These are phyloP conservation scores for Gavia stellata DNA, from an alignment of 2,113 vertebrate genomes.

Conservation along the genomic window DNA sequence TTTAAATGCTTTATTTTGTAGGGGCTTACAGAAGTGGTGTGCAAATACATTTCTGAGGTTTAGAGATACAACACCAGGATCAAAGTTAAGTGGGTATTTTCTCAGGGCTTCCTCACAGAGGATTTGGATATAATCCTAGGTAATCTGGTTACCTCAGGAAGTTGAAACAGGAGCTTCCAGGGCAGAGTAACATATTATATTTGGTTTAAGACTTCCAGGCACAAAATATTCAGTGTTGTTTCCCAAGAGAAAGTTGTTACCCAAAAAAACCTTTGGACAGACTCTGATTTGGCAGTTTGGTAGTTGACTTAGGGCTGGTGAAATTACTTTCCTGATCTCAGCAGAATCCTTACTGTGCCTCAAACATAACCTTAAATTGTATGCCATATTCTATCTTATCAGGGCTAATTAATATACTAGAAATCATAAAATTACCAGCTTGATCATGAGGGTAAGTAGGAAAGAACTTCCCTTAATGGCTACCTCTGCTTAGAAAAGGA, in stretches of 20 bases:
- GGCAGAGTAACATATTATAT: not conserved
- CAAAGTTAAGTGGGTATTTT: not conserved
- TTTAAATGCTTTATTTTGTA: not conserved
- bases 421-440: not conserved
- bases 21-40: not conserved
- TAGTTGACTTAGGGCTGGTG: not conserved
- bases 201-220: not conserved
- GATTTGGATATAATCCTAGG: not conserved
- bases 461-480: not conserved
- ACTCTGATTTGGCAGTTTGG: not conserved
- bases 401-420: not conserved
- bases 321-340: not conserved
- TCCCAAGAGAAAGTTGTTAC: not conserved
- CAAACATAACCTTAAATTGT: not conserved
- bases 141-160: not conserved
- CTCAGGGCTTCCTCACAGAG: not conserved
- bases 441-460: not conserved
- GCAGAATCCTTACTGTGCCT: not conserved
- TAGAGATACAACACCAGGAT: not conserved
- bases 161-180: not conserved
- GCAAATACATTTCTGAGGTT: not conserved
- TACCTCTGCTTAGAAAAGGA: not conserved
- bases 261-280: not conserved
- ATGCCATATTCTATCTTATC: not conserved
- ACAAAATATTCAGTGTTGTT: not conserved